Conservation (phyloP, 2,888 invertebrate genomes). For the Chrysolina oricalcia region DNA sequence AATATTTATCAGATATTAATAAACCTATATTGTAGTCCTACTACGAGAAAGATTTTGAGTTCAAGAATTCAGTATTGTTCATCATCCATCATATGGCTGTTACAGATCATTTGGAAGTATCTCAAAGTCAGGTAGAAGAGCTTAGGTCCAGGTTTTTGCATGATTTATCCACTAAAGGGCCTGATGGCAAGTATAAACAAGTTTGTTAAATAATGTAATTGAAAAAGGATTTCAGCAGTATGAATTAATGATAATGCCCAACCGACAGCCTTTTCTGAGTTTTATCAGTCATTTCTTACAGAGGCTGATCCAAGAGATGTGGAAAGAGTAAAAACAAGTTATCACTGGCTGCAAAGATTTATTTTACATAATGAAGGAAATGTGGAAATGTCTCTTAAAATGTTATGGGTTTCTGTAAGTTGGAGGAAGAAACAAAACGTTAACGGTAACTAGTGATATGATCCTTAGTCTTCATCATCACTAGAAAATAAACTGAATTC, state of each 20-base stretch:
- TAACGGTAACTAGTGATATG: slow-evolving; percentile 77
- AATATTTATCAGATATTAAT: slow-evolving; percentile 2
- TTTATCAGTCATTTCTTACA: slow-evolving; percentile 46
- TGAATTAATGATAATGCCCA: slow-evolving; percentile 17
- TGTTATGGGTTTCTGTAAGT: slow-evolving; percentile 86
- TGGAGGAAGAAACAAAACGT: slow-evolving; percentile 88
- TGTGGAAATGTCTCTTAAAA: slow-evolving; percentile 79
- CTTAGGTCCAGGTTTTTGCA: slow-evolving; percentile 65
- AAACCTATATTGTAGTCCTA: not conserved
- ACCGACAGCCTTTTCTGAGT: slow-evolving; percentile 13
- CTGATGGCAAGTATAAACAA: slow-evolving; percentile 60
- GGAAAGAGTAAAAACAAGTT: slow-evolving; percentile 78
- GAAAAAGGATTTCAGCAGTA: not conserved
- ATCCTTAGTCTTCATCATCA: not conserved
- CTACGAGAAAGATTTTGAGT: too few species aligned
- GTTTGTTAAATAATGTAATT: not conserved
- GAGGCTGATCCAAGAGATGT: slow-evolving; percentile 80
- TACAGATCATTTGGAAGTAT: slow-evolving; percentile 37
- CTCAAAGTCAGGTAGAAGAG: slow-evolving; percentile 63
- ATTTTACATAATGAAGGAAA: slow-evolving; percentile 83
- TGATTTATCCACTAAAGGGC: slow-evolving; percentile 62
- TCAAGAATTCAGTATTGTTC: not conserved
- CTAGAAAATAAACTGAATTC: not conserved
- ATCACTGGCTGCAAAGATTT: slow-evolving; percentile 83
- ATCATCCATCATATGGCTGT: slow-evolving; percentile 36